A percentile compares a stretch with the other conserved stretches of the same genome.
phyloP scores from a whole-genome alignment of 2,113 vertebrate species.

The Ceyx margarethae region DNA sequence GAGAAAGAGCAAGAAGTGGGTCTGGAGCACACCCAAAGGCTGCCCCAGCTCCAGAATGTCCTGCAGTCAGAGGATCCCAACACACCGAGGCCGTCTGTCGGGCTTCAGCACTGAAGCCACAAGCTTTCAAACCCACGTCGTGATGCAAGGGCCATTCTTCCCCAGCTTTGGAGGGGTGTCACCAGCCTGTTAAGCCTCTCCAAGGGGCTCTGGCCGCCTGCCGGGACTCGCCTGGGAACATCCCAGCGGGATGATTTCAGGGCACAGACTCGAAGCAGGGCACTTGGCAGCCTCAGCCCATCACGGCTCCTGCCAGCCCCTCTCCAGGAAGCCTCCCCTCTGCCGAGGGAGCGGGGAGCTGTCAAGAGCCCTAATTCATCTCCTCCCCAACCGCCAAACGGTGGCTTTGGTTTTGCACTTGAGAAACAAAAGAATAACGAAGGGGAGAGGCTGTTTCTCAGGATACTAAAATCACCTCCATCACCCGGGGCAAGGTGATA shows the following conservation, averaged over 20 bases:
- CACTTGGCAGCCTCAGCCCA: neutral
- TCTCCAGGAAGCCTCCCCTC: neutral
- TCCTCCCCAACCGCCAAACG: neutral
- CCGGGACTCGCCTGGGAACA: neutral
- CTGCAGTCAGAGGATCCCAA: neutral
- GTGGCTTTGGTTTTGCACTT: neutral
- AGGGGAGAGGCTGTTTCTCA: neutral
- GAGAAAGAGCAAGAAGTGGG: accelerated
- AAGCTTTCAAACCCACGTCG: neutral
- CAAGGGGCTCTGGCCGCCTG: neutral
- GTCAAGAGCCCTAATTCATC: neutral
- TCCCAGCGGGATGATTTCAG: neutral
- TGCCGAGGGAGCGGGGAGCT: neutral
- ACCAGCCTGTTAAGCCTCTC: neutral
- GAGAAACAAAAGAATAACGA: neutral
- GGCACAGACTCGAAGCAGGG: neutral
- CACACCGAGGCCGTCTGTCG: accelerated
- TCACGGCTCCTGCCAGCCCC: neutral
- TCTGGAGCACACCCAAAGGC: neutral
- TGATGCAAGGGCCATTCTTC: neutral
- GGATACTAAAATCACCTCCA: neutral
- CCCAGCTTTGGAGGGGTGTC: neutral
- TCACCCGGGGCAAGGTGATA: neutral
- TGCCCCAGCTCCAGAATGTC: neutral
- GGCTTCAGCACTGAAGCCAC: accelerated